phyloP scores from a whole-genome alignment of 2,797 vertebrate genomes.

The Crocidura indochinensis region DNA sequence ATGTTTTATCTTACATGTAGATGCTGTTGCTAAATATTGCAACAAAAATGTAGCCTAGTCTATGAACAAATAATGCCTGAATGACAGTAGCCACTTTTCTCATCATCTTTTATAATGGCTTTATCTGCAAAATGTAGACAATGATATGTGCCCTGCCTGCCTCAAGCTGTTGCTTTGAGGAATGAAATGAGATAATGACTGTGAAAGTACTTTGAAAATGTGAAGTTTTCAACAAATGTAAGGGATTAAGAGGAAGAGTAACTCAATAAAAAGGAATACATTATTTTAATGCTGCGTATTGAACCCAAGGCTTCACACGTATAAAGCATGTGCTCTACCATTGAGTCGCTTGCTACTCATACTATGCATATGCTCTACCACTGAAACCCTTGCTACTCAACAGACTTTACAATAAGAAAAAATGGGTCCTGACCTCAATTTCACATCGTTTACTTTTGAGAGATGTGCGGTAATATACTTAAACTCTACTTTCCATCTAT shows the following conservation, averaged over 20 bases:
- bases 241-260: background rate
- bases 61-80: slow-evolving; percentile 56
- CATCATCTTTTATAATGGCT: slow-evolving; percentile 75
- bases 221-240: slow-evolving; percentile 45
- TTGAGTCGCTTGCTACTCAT: too few relatives aligned
- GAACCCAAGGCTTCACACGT: too few relatives aligned
- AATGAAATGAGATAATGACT: slow-evolving; percentile 68
- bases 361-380: background rate
- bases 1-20: slow-evolving; percentile 10
- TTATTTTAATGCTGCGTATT: too few relatives aligned
- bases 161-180: slow-evolving; percentile 12
- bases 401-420: background rate
- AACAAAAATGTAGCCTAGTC: slow-evolving; percentile 19
- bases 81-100: slow-evolving; percentile 74
- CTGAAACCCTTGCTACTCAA: too few relatives aligned
- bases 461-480: background rate
- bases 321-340: too few relatives aligned
- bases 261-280: slow-evolving; percentile 9
- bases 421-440: background rate
- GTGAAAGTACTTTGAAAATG: slow-evolving; percentile 59
- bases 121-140: slow-evolving; percentile 74
- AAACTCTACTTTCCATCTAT: background rate
- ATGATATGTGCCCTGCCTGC: slow-evolving; percentile 39
- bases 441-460: background rate
- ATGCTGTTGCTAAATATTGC: slow-evolving; percentile 63